Evolutionary conservation across 2,113 vertebrate species (phyloP).

Genomic region (Machaerirhynchus nigripectus): DNA sequence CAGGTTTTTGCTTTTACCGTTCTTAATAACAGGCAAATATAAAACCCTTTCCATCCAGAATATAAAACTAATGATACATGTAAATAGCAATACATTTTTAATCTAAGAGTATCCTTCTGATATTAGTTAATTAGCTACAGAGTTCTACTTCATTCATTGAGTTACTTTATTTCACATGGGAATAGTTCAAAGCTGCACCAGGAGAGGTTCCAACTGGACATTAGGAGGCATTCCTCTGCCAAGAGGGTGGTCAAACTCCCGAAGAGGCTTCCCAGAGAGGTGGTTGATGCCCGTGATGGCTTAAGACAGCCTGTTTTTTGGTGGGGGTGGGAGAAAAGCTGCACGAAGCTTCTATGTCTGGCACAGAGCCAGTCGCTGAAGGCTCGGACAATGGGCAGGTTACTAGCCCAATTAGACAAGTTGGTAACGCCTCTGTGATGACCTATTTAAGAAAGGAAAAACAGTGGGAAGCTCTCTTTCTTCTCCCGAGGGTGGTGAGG

Average conservation of each 20-base stretch:
- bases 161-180: not conserved
- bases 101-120: not conserved
- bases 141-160: not conserved
- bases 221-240: not conserved
- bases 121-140: not conserved
- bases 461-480: accelerated
- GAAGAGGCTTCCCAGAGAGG: not conserved
- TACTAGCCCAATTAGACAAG: not conserved
- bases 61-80: not conserved
- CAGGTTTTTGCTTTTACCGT: not conserved
- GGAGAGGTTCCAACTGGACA: not conserved
- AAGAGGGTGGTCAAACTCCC: not conserved
- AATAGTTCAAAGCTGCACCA: not conserved
- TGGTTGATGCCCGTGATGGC: not conserved
- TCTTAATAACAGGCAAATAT: not conserved
- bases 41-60: not conserved
- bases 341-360: not conserved
- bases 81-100: not conserved
- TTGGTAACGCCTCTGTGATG: not conserved
- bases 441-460: not conserved
- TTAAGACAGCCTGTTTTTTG: not conserved
- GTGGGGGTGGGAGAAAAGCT: not conserved
- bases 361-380: not conserved
- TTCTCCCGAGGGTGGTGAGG: not conserved
- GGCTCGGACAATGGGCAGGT: not conserved